Evolutionary conservation across 2,113 vertebrate genomes (phyloP).

Genomic region (Heteronetta atricapilla): DNA sequence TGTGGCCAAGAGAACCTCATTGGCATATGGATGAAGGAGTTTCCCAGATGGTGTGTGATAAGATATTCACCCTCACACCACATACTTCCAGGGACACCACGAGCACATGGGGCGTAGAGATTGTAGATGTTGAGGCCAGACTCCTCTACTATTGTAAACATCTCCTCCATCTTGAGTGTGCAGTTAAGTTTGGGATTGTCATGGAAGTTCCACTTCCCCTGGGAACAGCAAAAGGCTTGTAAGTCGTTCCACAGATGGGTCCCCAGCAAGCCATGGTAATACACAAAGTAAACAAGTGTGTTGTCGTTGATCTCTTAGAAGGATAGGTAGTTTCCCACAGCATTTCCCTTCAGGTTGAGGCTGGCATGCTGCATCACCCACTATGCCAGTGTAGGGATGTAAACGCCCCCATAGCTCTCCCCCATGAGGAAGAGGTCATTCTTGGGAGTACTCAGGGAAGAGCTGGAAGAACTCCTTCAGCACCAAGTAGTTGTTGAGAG

Average conservation of each 20-base stretch:
- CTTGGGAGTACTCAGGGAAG: slow-evolving; percentile 85
- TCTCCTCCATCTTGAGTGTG: slow-evolving; percentile 77
- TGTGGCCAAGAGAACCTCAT: slow-evolving; percentile 73
- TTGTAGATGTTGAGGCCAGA: slow-evolving; percentile 96
- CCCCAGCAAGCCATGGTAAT: slow-evolving; percentile 95
- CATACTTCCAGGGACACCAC: slow-evolving; percentile 78
- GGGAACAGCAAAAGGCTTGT: slow-evolving; percentile 85
- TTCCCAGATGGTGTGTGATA: slow-evolving; percentile 86
- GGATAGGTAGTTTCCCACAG: slow-evolving; percentile 93
- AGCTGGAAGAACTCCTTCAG: slow-evolving; percentile 88
- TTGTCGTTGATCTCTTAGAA: slow-evolving; percentile 96
- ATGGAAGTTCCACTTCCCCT: slow-evolving; percentile 88
- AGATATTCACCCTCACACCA: slow-evolving; percentile 79
- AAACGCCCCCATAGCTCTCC: slow-evolving; percentile 93
- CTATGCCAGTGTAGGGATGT: slow-evolving; percentile 91
- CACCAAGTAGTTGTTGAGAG: slow-evolving; percentile 90
- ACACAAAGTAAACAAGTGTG: slow-evolving; percentile 94
- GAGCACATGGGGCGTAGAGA: slow-evolving; percentile 89
- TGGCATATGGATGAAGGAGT: slow-evolving; percentile 80
- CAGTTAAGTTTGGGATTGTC: slow-evolving; percentile 82
- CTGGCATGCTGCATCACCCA: slow-evolving; percentile 89
- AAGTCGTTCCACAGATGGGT: slow-evolving; percentile 85
- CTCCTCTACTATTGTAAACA: slow-evolving; percentile 82
- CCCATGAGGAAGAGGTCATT: slow-evolving; percentile 89
- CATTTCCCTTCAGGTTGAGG: slow-evolving; percentile 92